Evolutionary conservation across 2,113 vertebrate species (phyloP).

Genomic region (Onychorhynchus coronatus): DNA sequence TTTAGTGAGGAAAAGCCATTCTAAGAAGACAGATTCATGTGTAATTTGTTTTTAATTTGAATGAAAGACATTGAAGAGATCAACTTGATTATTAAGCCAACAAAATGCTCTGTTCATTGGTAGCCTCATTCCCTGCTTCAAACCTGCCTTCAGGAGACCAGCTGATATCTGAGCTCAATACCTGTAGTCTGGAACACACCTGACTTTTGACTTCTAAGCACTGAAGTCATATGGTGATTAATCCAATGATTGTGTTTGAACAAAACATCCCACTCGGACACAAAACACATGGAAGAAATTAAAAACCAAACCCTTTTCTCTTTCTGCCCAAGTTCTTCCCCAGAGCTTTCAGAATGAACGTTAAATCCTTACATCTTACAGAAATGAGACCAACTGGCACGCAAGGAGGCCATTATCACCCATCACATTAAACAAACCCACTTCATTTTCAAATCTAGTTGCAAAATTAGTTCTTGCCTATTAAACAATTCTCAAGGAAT

Average conservation of each 20-base stretch:
- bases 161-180: neutral
- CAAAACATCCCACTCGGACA: neutral
- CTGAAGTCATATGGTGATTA: neutral
- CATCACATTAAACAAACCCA: conserved; percentile 34
- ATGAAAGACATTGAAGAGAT: neutral
- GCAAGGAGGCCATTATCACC: conserved; percentile 7
- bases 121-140: neutral
- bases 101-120: neutral
- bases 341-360: neutral
- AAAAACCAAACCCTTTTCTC: neutral
- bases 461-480: conserved; percentile 50
- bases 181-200: neutral
- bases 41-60: neutral
- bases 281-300: neutral
- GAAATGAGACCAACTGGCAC: neutral
- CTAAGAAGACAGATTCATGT: neutral
- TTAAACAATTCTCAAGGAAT: conserved; percentile 56
- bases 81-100: neutral
- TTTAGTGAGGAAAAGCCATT: neutral
- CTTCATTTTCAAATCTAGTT: conserved; percentile 49
- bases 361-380: neutral
- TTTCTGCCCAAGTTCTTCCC: neutral
- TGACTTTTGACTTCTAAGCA: neutral
- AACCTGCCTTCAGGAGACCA: neutral
- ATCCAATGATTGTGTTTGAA: neutral